Evolutionary conservation across 2,113 vertebrate genomes (phyloP).

Genomic region (Heptranchias perlo): DNA sequence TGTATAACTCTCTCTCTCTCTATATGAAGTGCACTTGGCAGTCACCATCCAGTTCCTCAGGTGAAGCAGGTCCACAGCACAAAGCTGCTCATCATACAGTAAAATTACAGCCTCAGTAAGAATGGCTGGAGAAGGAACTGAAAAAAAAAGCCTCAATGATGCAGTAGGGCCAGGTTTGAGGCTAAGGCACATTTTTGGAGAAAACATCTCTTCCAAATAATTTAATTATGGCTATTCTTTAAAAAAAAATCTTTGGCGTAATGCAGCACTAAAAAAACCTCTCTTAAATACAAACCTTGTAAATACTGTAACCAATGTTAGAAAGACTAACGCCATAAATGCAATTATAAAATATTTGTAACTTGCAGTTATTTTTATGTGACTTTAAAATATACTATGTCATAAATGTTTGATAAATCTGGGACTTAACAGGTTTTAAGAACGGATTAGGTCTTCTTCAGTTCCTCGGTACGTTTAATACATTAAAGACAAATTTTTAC

Average conservation of each 20-base stretch:
- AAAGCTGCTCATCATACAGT: not conserved
- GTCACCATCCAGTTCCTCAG: not conserved
- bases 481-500: not conserved
- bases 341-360: not conserved
- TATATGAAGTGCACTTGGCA: not conserved
- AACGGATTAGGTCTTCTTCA: not conserved
- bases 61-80: not conserved
- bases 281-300: not conserved
- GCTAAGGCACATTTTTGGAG: not conserved
- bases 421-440: not conserved
- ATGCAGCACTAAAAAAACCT: not conserved
- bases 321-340: not conserved
- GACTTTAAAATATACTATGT: slow-evolving; percentile 12
- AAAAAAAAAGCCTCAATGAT: not conserved
- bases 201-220: not conserved
- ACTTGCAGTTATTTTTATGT: slow-evolving; percentile 19
- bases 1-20: too few species aligned
- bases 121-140: not conserved
- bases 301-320: not conserved
- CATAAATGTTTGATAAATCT: slow-evolving; percentile 13
- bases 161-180: not conserved
- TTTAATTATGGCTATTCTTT: not conserved
- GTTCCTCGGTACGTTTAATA: not conserved
- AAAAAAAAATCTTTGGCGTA: not conserved
- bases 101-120: not conserved